phyloP scores from a whole-genome alignment of 2,888 invertebrate genomes.

The Drosophila fungiperda region DNA sequence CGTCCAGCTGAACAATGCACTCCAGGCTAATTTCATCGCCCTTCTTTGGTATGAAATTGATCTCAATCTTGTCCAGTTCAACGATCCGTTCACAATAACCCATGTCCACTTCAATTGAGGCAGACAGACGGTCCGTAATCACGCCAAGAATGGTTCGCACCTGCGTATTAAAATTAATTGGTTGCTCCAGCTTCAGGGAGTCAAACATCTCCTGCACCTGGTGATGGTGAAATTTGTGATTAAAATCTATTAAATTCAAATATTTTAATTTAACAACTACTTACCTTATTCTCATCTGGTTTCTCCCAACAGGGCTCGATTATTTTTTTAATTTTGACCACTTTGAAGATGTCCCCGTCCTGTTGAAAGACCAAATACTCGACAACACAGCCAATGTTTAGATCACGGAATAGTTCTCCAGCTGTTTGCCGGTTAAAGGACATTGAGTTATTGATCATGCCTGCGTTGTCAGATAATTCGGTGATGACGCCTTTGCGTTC shows the following conservation, averaged over 20 bases:
- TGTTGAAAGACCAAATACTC: constrained; percentile 87
- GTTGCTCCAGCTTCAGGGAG: constrained; percentile 56
- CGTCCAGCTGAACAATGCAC: constrained; percentile 88
- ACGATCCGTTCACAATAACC: constrained; percentile 86
- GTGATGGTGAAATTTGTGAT: neutral
- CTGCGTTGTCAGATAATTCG: constrained; percentile 85
- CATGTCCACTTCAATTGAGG: constrained; percentile 84
- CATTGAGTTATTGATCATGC: constrained; percentile 88
- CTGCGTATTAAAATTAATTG: constrained; percentile 78
- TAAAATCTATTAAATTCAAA: neutral
- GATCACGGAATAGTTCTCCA: constrained; percentile 59
- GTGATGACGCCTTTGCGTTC: constrained; percentile 87
- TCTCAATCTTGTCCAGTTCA: constrained; percentile 87
- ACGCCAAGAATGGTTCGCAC: constrained; percentile 77
- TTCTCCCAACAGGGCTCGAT: constrained; percentile 86
- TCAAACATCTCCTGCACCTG: constrained; percentile 68
- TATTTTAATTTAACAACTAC: neutral
- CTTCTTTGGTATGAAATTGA: constrained; percentile 88
- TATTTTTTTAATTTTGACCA: constrained; percentile 87
- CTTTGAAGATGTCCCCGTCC: constrained; percentile 84
- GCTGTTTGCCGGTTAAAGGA: constrained; percentile 86
- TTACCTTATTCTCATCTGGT: constrained; percentile 55
- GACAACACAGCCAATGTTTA: constrained; percentile 87
- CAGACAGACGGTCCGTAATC: constrained; percentile 29
- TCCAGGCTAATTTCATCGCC: constrained; percentile 90